These are phyloP conservation scores for Cheilosia vulpina DNA, from an alignment of 2,888 invertebrate genomes.

Conservation along the genomic window DNA sequence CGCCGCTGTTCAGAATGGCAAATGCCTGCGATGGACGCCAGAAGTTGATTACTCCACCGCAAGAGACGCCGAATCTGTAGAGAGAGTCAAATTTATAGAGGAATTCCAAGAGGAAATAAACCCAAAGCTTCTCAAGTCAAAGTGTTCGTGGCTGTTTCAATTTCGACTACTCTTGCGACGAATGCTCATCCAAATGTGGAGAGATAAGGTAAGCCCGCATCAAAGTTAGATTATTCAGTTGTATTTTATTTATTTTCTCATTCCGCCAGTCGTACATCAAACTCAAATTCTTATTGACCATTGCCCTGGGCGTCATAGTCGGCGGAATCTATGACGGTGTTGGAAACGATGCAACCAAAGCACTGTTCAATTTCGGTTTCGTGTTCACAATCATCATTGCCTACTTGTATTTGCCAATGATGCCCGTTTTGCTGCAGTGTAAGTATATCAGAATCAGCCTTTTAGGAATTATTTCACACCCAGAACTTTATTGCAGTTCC, in stretches of 20 bases:
- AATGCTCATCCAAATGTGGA: conserved; percentile 90
- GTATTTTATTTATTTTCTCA: not conserved
- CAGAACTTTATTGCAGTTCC: conserved; percentile 87
- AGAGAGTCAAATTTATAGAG: conserved; percentile 73
- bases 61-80: not conserved
- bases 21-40: conserved; percentile 85
- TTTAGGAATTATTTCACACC: not conserved
- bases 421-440: conserved; percentile 92
- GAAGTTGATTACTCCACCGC: conserved; percentile 71
- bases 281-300: conserved; percentile 88
- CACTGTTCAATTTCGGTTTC: conserved; percentile 93
- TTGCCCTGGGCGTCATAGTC: conserved; percentile 88
- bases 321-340: conserved; percentile 89
- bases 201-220: conserved; percentile 86
- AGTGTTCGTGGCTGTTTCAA: conserved; percentile 87
- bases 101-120: conserved; percentile 83
- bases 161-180: conserved; percentile 87
- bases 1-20: conserved; percentile 87
- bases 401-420: conserved; percentile 92
- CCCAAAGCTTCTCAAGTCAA: conserved; percentile 85
- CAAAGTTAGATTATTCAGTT: not conserved
- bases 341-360: conserved; percentile 92
- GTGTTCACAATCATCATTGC: conserved; percentile 91
- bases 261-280: conserved; percentile 87
- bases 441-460: conserved; percentile 82